A percentile compares a stretch with the other conserved stretches of the same genome.
Conservation (phyloP, 64 coral and sea anemone genomes). For the Platygyra sinensis region DNA sequence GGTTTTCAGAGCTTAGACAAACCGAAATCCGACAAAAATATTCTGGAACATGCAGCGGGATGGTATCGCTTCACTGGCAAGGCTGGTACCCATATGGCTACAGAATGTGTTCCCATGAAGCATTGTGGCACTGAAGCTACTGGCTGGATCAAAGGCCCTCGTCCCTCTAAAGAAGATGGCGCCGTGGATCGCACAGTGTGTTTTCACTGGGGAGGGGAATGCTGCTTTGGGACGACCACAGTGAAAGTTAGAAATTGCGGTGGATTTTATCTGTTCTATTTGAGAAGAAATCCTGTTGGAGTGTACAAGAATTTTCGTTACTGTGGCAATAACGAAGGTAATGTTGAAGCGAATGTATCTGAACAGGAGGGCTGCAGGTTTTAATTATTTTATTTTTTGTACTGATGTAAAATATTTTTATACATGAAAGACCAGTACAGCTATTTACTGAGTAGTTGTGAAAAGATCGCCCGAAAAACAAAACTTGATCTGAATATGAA, state of each 20-base stretch:
- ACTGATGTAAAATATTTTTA: no score
- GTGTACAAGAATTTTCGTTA: constrained; percentile 12
- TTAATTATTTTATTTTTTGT: no score
- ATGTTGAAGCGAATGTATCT: neutral
- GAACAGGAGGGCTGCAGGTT: no score
- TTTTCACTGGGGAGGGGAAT: neutral
- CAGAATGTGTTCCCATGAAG: neutral
- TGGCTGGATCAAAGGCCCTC: neutral
- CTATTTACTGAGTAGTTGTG: no score
- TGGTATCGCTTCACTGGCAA: constrained; percentile 28
- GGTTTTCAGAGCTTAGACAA: no score
- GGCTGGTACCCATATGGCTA: constrained; percentile 3
- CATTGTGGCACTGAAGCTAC: neutral
- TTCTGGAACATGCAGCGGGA: neutral
- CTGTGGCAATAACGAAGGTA: constrained; percentile 19
- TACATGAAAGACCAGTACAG: no score
- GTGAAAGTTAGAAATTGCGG: constrained; percentile 17
- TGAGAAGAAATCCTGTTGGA: neutral
- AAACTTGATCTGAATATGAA: no score
- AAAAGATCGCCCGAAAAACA: no score
- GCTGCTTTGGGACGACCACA: neutral
- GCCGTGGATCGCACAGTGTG: constrained; percentile 23
- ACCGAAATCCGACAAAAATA: neutral
- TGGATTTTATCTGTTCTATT: neutral
- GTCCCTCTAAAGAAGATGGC: neutral